Evolutionary conservation across 2,113 vertebrate species (phyloP).

Genomic region (Himantopus leucocephalus): DNA sequence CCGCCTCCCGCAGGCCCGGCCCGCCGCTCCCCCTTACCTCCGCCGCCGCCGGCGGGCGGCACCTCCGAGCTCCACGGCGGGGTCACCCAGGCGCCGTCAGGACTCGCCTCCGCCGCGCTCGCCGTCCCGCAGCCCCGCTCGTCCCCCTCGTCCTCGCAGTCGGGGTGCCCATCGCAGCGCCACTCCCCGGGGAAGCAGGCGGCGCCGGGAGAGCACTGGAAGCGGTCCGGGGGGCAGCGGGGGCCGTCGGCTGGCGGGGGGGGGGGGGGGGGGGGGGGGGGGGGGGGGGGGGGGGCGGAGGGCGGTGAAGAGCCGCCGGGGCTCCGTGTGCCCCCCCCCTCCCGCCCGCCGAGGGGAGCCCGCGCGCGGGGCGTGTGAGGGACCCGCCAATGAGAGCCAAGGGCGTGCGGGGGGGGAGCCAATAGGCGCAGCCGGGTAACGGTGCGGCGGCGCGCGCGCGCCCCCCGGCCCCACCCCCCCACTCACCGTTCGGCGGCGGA

Average conservation of each 20-base stretch:
- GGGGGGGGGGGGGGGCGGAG: not conserved
- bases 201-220: not conserved
- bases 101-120: not conserved
- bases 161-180: slow-evolving; percentile 39
- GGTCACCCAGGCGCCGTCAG: not conserved
- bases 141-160: not conserved
- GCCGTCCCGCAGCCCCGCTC: not conserved
- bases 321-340: too few relatives aligned
- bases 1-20: too few relatives aligned
- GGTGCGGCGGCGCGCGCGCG: too few relatives aligned
- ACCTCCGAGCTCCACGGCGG: not conserved
- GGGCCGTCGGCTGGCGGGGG: not conserved
- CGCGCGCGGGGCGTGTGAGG: not conserved
- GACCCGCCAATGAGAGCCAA: not conserved
- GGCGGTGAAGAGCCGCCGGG: too few relatives aligned
- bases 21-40: not conserved
- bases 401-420: not conserved
- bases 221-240: not conserved
- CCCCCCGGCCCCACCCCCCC: not conserved
- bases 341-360: fast-evolving
- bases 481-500: not conserved
- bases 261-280: too few relatives aligned
- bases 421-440: not conserved
- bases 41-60: not conserved
- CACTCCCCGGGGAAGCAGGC: not conserved